Percentiles rank a stretch among this genome's conserved stretches.
Conservation (phyloP, 1,140 invertebrate species). For the Drosophila sproati region DNA sequence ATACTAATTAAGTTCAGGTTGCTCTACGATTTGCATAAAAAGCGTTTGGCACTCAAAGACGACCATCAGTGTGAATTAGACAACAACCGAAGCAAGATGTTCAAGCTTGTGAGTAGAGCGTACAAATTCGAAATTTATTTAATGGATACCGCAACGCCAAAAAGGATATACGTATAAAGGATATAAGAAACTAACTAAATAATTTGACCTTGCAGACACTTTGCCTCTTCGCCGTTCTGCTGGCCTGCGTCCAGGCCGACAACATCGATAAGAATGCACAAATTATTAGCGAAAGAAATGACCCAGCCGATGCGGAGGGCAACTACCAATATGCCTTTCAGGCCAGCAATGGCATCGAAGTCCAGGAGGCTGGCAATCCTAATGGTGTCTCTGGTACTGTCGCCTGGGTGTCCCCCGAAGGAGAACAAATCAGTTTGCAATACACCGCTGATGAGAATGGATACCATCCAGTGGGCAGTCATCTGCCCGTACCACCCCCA, state of each 20-base stretch:
- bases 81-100: conserved; percentile 74
- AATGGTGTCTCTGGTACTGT: conserved; percentile 52
- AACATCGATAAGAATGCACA: conserved; percentile 72
- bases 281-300: conserved; percentile 21
- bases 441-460: conserved; percentile 86
- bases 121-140: not conserved
- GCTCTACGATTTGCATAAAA: conserved; percentile 54
- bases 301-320: conserved; percentile 67
- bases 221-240: conserved; percentile 65
- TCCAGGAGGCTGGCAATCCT: conserved; percentile 67
- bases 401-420: conserved; percentile 65
- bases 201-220: conserved; percentile 48
- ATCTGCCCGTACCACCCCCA: conserved; percentile 85
- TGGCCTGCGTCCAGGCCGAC: conserved; percentile 68
- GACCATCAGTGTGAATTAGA: conserved; percentile 74
- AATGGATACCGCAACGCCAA: not conserved
- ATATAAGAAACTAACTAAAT: not conserved
- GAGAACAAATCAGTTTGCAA: conserved; percentile 59
- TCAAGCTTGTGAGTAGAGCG: conserved; percentile 80
- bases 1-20: not conserved
- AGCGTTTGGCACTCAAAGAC: conserved; percentile 53
- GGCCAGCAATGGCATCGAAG: conserved; percentile 70
- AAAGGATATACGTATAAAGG: conserved; percentile 1
- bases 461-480: conserved; percentile 85
- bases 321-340: conserved; percentile 51